Conservation (phyloP, 2,797 vertebrate species). For the Notolepis coatsorum region DNA sequence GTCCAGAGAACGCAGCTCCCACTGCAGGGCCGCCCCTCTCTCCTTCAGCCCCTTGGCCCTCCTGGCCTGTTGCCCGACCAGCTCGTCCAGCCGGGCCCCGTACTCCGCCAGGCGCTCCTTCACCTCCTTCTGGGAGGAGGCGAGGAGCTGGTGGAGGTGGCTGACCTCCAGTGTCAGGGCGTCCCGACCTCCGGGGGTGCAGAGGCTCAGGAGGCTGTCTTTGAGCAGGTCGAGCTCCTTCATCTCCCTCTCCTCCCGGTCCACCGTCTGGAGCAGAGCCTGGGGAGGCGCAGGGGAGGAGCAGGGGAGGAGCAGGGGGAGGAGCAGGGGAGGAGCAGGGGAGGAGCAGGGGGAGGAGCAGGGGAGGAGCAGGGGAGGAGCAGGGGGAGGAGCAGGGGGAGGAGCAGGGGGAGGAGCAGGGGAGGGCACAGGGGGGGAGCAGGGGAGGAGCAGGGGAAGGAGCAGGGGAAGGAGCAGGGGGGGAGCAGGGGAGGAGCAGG, state of each 20-base stretch:
- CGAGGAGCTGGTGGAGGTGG: slow-evolving; percentile 74
- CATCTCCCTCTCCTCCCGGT: slow-evolving; percentile 79
- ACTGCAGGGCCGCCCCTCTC: slow-evolving; percentile 66
- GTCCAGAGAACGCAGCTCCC: slow-evolving; percentile 77
- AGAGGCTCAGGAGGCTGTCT: slow-evolving; percentile 74
- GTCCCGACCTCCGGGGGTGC: slow-evolving; percentile 73
- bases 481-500: no score
- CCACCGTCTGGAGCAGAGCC: slow-evolving; percentile 82
- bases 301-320: no score
- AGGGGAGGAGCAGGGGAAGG: no score
- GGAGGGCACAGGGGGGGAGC: no score
- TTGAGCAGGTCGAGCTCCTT: slow-evolving; percentile 74
- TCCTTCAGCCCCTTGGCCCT: slow-evolving; percentile 57
- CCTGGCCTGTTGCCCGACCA: slow-evolving; percentile 51
- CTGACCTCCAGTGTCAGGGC: slow-evolving; percentile 71
- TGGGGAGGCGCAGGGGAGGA: slow-evolving; percentile 33
- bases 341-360: no score
- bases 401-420: no score
- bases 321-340: no score
- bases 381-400: not conserved
- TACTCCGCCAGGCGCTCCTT: slow-evolving; percentile 54
- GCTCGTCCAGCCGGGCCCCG: slow-evolving; percentile 57
- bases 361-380: no score
- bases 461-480: no score
- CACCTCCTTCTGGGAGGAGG: slow-evolving; percentile 66